Evolutionary conservation across 2,888 invertebrate species (phyloP).

Genomic region (Lepetodrilus schrolli): DNA sequence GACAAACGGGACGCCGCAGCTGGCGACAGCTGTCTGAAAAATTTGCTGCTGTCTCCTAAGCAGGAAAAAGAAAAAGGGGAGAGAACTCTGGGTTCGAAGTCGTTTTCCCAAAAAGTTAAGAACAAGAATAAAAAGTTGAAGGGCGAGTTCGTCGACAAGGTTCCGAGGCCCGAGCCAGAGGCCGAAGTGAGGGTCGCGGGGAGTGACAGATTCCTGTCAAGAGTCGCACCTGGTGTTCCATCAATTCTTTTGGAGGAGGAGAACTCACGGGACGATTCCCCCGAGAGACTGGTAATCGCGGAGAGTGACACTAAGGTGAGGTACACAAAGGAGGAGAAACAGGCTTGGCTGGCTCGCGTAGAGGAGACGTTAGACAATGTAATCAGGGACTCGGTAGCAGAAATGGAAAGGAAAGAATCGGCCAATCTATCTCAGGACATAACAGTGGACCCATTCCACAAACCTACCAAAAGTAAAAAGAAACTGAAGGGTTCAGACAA

Average conservation of each 20-base stretch:
- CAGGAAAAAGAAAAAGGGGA: conserved; percentile 13
- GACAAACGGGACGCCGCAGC: conserved; percentile 1
- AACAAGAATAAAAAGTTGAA: not conserved
- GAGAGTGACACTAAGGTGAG: conserved; percentile 39
- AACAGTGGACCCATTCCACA: not conserved
- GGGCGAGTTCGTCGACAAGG: not conserved
- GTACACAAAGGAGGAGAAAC: conserved; percentile 36
- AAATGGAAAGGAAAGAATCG: not conserved
- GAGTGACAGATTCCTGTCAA: not conserved
- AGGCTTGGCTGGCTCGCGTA: conserved; percentile 37
- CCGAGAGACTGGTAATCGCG: conserved; percentile 41
- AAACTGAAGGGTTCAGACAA: conserved; percentile 33
- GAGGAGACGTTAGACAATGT: conserved; percentile 43
- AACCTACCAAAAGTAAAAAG: conserved; percentile 28
- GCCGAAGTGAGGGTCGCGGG: not conserved
- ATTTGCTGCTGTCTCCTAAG: conserved; percentile 35
- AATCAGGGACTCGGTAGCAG: conserved; percentile 31
- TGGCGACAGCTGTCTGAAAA: conserved; percentile 34
- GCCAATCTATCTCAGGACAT: conserved; percentile 5
- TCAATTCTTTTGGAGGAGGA: conserved; percentile 23
- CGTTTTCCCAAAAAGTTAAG: conserved; percentile 7
- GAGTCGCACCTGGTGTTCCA: not conserved
- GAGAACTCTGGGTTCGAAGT: not conserved
- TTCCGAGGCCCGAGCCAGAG: not conserved
- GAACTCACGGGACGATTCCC: conserved; percentile 38